Evolutionary conservation across 1,140 invertebrate genomes (phyloP).

Genomic region (Samia ricini): DNA sequence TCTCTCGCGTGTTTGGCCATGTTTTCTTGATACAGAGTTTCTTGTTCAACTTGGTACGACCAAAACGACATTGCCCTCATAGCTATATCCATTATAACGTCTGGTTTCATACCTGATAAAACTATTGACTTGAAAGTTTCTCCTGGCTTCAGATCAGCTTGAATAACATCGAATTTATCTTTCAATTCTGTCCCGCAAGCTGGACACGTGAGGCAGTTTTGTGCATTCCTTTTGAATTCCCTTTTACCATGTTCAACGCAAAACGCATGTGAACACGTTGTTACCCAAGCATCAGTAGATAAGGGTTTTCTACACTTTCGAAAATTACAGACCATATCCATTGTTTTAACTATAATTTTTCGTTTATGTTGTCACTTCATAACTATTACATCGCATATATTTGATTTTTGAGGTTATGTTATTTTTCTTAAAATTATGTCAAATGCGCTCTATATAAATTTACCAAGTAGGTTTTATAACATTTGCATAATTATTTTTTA

Average conservation of each 20-base stretch:
- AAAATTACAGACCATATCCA: conserved; percentile 76
- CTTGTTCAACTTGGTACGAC: conserved; percentile 76
- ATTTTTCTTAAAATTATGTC: background rate
- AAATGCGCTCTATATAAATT: background rate
- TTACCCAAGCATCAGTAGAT: conserved; percentile 74
- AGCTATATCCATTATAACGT: conserved; percentile 74
- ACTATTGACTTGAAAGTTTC: conserved; percentile 77
- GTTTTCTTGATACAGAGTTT: conserved; percentile 70
- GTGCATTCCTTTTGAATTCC: conserved; percentile 68
- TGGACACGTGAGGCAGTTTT: conserved; percentile 68
- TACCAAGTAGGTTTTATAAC: background rate
- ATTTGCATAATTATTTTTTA: background rate
- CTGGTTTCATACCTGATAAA: conserved; percentile 73
- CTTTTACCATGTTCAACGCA: conserved; percentile 75
- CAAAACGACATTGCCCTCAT: conserved; percentile 77
- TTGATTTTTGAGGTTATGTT: conserved; percentile 23
- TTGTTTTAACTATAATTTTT: background rate
- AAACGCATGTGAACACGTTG: conserved; percentile 77
- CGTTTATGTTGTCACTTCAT: background rate
- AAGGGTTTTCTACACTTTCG: conserved; percentile 74
- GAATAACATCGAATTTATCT: conserved; percentile 76
- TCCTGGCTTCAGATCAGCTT: conserved; percentile 73
- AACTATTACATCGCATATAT: background rate
- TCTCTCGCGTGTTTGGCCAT: conserved; percentile 67
- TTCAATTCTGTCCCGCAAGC: conserved; percentile 71